Evolutionary conservation across 2,888 invertebrate species (phyloP).

Genomic region (Cataglyphis rosenhaueri): DNA sequence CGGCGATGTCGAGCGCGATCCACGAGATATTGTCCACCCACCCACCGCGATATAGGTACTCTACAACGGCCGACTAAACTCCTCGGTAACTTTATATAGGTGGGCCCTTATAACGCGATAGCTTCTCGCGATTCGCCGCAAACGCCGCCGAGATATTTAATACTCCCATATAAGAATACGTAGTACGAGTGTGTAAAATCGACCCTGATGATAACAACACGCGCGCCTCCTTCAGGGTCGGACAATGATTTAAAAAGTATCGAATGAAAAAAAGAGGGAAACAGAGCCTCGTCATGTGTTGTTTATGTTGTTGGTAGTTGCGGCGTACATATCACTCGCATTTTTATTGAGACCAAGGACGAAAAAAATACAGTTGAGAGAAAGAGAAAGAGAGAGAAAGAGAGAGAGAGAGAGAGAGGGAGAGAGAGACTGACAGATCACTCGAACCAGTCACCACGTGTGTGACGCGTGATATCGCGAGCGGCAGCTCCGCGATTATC

Average conservation of each 20-base stretch:
- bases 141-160: conserved; percentile 26
- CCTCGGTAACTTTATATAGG: conserved; percentile 76
- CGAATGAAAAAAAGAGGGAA: conserved; percentile 8
- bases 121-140: conserved; percentile 35
- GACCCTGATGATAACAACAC: conserved; percentile 27
- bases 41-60: conserved; percentile 79
- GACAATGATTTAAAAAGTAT: conserved; percentile 45
- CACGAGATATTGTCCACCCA: conserved; percentile 80
- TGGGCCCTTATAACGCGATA: conserved; percentile 64
- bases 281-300: background rate
- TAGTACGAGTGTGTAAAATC: background rate
- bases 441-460: conserved; percentile 74
- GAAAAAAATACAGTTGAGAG: conserved; percentile 17
- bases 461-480: conserved; percentile 75
- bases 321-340: background rate
- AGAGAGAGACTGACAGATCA: conserved; percentile 32
- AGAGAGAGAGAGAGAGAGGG: conserved; percentile 15
- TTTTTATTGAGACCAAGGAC: background rate
- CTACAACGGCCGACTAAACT: conserved; percentile 76
- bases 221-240: conserved; percentile 56
- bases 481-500: background rate
- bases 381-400: background rate
- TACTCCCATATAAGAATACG: background rate
- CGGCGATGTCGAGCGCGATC: conserved; percentile 70
- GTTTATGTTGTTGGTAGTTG: background rate